Evolutionary conservation across 2,888 invertebrate species (phyloP).

Genomic region (Chalcosyrphus nemorum): DNA sequence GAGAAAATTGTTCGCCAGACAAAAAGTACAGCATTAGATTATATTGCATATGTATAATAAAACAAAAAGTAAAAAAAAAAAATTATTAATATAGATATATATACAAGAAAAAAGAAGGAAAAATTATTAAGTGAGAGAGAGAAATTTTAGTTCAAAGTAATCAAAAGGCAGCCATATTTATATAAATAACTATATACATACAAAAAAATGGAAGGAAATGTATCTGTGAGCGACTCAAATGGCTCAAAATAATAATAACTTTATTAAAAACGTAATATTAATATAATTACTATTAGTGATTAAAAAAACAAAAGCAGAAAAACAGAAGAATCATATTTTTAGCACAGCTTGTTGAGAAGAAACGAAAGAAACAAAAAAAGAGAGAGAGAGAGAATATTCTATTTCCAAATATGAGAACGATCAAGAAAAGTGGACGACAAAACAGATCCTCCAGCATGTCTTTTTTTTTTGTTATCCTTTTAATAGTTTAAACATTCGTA

Average conservation of each 20-base stretch:
- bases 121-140: constrained; percentile 53
- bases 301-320: constrained; percentile 18
- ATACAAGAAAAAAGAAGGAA: constrained; percentile 58
- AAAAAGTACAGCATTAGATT: constrained; percentile 70
- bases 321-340: constrained; percentile 38
- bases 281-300: constrained; percentile 59
- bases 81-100: constrained; percentile 59
- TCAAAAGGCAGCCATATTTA: constrained; percentile 73
- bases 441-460: background rate
- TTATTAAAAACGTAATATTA: constrained; percentile 42
- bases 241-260: constrained; percentile 63
- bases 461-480: background rate
- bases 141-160: constrained; percentile 73
- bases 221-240: constrained; percentile 66
- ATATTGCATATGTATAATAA: constrained; percentile 54
- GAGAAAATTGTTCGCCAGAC: constrained; percentile 57
- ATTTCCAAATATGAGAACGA: background rate
- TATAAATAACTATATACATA: constrained; percentile 65
- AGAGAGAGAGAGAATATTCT: constrained; percentile 3
- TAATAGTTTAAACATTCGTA: background rate
- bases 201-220: constrained; percentile 40
- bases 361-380: background rate
- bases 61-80: constrained; percentile 19
- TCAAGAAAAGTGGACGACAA: background rate
- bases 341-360: constrained; percentile 25